Conservation (phyloP, 1,140 invertebrate species). For the Hyposmocoma kahamanoa region DNA sequence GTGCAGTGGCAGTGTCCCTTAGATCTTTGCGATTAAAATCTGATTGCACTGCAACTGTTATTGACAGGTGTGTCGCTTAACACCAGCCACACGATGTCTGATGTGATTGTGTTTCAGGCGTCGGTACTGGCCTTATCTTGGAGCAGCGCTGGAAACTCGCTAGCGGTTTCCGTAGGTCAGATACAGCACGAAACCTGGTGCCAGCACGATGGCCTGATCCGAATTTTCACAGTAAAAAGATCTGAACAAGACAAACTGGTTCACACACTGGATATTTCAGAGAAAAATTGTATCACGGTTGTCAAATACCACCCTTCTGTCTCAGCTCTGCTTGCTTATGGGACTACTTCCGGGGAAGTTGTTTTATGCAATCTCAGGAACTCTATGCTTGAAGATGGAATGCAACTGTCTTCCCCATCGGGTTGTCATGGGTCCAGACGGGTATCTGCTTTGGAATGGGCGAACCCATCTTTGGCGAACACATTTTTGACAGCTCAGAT, state of each 20-base stretch:
- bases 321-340: conserved; percentile 49
- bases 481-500: conserved; percentile 43
- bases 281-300: conserved; percentile 49
- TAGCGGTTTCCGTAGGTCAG: conserved; percentile 45
- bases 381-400: conserved; percentile 24
- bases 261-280: conserved; percentile 37
- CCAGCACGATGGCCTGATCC: conserved; percentile 40
- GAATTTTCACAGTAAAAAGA: conserved; percentile 40
- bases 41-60: too few relatives aligned
- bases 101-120: too few relatives aligned
- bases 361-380: conserved; percentile 45
- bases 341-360: conserved; percentile 46
- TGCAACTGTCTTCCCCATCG: conserved; percentile 35
- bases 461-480: conserved; percentile 39
- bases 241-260: conserved; percentile 39
- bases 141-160: conserved; percentile 49
- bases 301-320: conserved; percentile 50
- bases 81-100: too few relatives aligned
- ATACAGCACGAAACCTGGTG: conserved; percentile 51
- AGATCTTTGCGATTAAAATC: too few relatives aligned
- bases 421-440: conserved; percentile 41
- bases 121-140: conserved; percentile 41
- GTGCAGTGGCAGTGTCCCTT: too few relatives aligned
- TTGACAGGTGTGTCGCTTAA: too few relatives aligned
- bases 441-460: conserved; percentile 43